These are phyloP conservation scores for Nyctereutes procyonoides DNA, from an alignment of 2,113 vertebrate genomes.

Conservation along the genomic window DNA sequence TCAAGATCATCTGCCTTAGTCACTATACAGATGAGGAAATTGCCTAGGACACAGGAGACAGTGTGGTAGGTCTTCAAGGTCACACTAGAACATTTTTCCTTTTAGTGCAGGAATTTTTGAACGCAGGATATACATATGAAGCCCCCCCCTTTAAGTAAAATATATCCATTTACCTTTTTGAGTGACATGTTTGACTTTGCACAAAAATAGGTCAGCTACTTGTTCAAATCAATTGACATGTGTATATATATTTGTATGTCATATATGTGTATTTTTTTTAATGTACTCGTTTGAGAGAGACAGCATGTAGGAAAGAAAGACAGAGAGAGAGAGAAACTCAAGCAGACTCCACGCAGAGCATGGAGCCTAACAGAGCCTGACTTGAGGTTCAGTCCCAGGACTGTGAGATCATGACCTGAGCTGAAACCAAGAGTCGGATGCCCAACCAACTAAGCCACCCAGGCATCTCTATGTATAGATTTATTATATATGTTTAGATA, in stretches of 20 bases:
- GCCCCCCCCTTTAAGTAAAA: neutral
- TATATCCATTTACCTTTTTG: neutral
- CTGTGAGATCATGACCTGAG: neutral
- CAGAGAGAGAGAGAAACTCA: neutral
- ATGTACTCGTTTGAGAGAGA: neutral
- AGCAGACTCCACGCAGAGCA: neutral
- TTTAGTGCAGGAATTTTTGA: neutral
- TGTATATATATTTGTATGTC: neutral
- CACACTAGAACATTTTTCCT: neutral
- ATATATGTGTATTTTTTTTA: neutral
- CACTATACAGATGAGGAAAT: neutral
- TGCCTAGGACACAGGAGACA: neutral
- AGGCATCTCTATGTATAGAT: neutral
- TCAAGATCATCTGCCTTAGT: neutral
- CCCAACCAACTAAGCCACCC: neutral
- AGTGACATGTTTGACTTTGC: neutral
- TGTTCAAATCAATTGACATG: neutral
- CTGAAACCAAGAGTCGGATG: neutral
- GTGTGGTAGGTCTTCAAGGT: neutral
- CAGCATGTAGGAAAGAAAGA: neutral
- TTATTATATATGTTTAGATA: neutral
- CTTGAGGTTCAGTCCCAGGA: neutral
- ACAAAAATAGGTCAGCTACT: slow-evolving; percentile 15
- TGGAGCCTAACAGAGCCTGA: rapidly evolving
- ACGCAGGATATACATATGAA: neutral